These are phyloP conservation scores for Sylvilagus bachmani DNA, from an alignment of 2,113 vertebrate genomes.

Conservation along the genomic window DNA sequence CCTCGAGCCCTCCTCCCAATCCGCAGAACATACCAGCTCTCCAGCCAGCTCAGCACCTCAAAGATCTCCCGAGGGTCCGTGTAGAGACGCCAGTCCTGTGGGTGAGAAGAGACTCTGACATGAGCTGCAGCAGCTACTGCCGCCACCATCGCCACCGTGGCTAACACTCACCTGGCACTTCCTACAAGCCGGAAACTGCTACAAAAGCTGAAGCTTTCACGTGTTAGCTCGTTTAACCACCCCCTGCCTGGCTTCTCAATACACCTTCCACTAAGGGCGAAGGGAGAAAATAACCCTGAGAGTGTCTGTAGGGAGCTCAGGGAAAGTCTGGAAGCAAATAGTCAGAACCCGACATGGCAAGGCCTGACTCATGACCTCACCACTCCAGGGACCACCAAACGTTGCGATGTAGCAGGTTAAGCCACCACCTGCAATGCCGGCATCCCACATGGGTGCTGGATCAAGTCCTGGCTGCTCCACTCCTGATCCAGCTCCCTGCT, in stretches of 20 bases:
- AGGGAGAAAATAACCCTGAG: neutral
- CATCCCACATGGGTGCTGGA: too few species aligned
- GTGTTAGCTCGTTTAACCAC: neutral
- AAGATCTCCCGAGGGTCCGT: conserved; percentile 95
- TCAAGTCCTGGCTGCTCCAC: too few species aligned
- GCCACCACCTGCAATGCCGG: too few species aligned
- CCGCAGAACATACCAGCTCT: conserved; percentile 91
- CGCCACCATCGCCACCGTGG: neutral
- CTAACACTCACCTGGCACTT: neutral
- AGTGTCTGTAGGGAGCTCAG: neutral
- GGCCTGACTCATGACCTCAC: neutral
- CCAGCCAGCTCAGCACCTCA: conserved; percentile 93
- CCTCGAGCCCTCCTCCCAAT: neutral
- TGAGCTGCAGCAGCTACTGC: neutral
- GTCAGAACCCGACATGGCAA: neutral
- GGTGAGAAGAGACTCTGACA: neutral
- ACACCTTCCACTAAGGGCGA: neutral
- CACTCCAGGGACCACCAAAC: conserved; percentile 8
- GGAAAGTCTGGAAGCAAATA: conserved; percentile 35
- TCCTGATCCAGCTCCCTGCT: too few species aligned
- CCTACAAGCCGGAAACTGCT: neutral
- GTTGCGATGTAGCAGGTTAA: neutral
- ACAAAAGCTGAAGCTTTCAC: neutral
- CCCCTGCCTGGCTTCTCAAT: neutral
- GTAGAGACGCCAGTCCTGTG: conserved; percentile 96